These are phyloP conservation scores for Micrastur ruficollis DNA, from an alignment of 2,797 vertebrate genomes.

Conservation along the genomic window DNA sequence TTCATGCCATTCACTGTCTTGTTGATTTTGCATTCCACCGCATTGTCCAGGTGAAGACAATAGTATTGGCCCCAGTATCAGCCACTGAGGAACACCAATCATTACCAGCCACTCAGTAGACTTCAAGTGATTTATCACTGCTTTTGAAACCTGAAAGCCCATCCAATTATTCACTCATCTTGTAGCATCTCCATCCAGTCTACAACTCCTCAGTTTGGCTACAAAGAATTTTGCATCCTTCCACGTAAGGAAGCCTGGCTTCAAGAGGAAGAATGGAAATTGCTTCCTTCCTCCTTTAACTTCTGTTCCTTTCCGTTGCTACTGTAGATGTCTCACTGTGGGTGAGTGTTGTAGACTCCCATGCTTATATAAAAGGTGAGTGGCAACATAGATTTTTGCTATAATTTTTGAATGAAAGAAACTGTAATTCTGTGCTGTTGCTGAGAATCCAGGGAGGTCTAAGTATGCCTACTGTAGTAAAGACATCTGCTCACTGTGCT, in stretches of 20 bases:
- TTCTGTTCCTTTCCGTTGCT: not conserved
- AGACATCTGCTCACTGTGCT: slow-evolving; percentile 52
- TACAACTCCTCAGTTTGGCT: not conserved
- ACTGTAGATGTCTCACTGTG: not conserved
- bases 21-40: not conserved
- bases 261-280: not conserved
- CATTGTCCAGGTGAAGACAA: not conserved
- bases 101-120: not conserved
- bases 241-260: not conserved
- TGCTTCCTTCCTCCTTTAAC: not conserved
- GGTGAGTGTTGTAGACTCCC: not conserved
- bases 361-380: not conserved
- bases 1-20: not conserved
- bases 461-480: slow-evolving; percentile 25
- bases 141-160: not conserved
- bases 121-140: not conserved
- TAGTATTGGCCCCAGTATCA: not conserved
- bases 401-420: slow-evolving; percentile 33
- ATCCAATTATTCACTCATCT: not conserved
- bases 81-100: not conserved
- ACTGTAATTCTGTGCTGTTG: not conserved
- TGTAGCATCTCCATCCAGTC: not conserved
- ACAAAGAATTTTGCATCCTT: not conserved
- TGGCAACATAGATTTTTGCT: not conserved
- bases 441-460: slow-evolving; percentile 1